phyloP scores from a whole-genome alignment of 64 coral and sea anemone species.

The Catalaphyllia jardinei region DNA sequence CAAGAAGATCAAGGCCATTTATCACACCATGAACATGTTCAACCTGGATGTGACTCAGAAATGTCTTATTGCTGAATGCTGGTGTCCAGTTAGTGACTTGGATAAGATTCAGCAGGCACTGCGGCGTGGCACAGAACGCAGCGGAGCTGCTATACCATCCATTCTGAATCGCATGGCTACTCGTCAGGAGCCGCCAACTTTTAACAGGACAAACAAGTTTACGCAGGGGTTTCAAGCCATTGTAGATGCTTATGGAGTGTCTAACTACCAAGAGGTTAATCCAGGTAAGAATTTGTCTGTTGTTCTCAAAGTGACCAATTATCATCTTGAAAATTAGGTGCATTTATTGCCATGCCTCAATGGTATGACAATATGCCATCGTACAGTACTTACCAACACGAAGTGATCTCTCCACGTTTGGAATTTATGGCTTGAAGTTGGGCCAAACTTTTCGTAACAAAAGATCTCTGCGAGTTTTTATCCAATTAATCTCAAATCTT shows the following conservation, averaged over 20 bases:
- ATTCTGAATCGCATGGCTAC: constrained; percentile 97
- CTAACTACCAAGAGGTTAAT: constrained; percentile 98
- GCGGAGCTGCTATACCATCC: constrained; percentile 93
- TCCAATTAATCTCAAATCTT: no score
- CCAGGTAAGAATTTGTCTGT: constrained; percentile 59
- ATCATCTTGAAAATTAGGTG: no score
- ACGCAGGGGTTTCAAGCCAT: constrained; percentile 95
- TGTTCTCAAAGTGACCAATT: no score
- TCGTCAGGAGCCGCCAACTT: constrained; percentile 85
- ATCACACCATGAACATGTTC: constrained; percentile 99
- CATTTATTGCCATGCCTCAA: no score
- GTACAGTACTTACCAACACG: no score
- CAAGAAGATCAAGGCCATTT: constrained; percentile 99
- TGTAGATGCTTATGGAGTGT: constrained; percentile 99
- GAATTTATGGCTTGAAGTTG: no score
- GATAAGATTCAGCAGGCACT: constrained; percentile 91
- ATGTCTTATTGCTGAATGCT: constrained; percentile 99
- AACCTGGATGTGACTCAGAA: constrained; percentile 99
- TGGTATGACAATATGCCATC: no score
- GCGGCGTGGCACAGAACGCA: constrained; percentile 91
- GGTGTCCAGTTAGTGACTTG: constrained; percentile 98
- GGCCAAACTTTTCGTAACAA: no score
- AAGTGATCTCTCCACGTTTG: no score
- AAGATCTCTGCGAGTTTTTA: no score
- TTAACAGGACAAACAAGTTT: constrained; percentile 99